These are phyloP conservation scores for Oplegnathus fasciatus DNA, from an alignment of 2,113 vertebrate genomes.

Conservation along the genomic window DNA sequence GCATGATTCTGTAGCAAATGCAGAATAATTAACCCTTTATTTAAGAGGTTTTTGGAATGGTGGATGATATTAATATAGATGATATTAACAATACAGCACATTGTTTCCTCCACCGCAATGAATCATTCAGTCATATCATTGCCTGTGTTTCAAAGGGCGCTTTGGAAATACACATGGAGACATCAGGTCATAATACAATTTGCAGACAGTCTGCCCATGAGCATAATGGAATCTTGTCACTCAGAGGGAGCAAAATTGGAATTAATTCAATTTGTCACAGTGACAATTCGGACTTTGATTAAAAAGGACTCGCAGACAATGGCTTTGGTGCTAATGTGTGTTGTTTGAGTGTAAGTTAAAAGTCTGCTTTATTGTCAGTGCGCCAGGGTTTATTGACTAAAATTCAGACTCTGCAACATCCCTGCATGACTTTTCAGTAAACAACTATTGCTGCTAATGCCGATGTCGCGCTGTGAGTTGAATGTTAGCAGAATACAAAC, in stretches of 20 bases:
- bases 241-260: slow-evolving; percentile 81
- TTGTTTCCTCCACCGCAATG: slow-evolving; percentile 42
- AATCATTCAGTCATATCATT: slow-evolving; percentile 71
- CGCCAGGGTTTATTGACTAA: slow-evolving; percentile 36
- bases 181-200: slow-evolving; percentile 81
- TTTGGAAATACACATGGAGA: slow-evolving; percentile 77
- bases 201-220: slow-evolving; percentile 77
- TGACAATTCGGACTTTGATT: slow-evolving; percentile 83
- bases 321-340: slow-evolving; percentile 71
- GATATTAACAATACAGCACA: slow-evolving; percentile 28
- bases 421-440: slow-evolving; percentile 50
- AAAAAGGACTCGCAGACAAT: slow-evolving; percentile 75
- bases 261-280: slow-evolving; percentile 85
- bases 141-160: slow-evolving; percentile 61
- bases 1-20: slow-evolving; percentile 3
- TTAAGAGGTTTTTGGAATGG: background rate
- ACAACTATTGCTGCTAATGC: slow-evolving; percentile 41
- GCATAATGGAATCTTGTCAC: slow-evolving; percentile 85
- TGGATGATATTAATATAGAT: no score
- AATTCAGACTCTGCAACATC: slow-evolving; percentile 28
- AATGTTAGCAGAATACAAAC: slow-evolving; percentile 42
- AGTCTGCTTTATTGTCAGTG: slow-evolving; percentile 30
- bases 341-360: slow-evolving; percentile 72
- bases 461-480: slow-evolving; percentile 22
- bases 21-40: slow-evolving; percentile 5